Conservation (phyloP, 64 coral and sea anemone species). For the Montipora sp. region DNA sequence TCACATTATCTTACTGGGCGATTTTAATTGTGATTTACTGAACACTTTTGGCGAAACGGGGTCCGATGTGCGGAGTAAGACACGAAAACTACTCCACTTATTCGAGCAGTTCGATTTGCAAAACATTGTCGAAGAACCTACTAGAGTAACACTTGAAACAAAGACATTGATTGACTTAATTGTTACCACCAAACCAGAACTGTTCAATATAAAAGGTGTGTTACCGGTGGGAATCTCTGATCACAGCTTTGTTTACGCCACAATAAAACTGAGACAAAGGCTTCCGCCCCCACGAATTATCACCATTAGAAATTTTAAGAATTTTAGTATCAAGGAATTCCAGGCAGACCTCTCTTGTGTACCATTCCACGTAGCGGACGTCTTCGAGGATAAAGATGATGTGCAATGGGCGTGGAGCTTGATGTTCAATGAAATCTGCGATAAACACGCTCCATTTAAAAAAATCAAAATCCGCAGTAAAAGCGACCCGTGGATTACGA, state of each 20-base stretch:
- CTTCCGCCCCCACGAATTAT: background rate
- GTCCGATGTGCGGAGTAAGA: background rate
- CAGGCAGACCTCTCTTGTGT: background rate
- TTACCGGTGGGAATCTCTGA: background rate
- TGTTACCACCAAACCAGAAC: slow-evolving; percentile 16
- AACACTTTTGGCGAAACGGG: background rate
- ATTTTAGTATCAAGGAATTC: background rate
- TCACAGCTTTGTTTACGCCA: background rate
- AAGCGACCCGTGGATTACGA: background rate
- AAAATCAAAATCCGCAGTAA: slow-evolving; percentile 5
- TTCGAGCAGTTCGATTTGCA: slow-evolving; percentile 24
- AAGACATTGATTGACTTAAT: background rate
- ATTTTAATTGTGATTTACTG: background rate
- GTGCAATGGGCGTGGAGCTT: background rate
- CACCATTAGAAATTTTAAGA: background rate
- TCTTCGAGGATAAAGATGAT: background rate
- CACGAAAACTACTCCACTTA: slow-evolving; percentile 1
- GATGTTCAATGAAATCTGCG: slow-evolving; percentile 10
- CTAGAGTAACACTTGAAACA: slow-evolving; percentile 11
- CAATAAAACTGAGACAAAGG: background rate
- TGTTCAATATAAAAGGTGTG: slow-evolving; percentile 19
- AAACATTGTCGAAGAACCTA: slow-evolving; percentile 28
- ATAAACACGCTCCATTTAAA: background rate
- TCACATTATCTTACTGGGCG: background rate
- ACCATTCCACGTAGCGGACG: background rate